Conservation (phyloP, 2,113 vertebrate species). For the Pseudorhombus dupliciocellatus region DNA sequence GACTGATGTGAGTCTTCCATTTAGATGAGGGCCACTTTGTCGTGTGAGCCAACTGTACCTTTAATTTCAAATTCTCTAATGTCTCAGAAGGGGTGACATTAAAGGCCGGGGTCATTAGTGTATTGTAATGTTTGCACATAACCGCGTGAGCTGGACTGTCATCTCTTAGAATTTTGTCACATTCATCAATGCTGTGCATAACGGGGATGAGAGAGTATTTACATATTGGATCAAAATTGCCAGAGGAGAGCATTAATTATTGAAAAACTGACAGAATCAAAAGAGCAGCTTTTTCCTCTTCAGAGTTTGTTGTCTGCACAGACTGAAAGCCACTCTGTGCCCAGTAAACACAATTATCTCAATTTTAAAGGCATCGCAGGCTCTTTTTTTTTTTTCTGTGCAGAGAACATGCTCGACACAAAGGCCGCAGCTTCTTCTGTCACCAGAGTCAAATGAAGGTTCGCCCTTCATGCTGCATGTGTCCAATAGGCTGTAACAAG, state of each 20-base stretch:
- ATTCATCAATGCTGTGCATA: slow-evolving; percentile 73
- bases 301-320: slow-evolving; percentile 73
- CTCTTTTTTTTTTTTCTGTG: slow-evolving; percentile 8
- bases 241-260: slow-evolving; percentile 81
- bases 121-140: slow-evolving; percentile 67
- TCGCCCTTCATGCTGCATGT: slow-evolving; percentile 33
- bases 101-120: slow-evolving; percentile 75
- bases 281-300: slow-evolving; percentile 59
- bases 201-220: slow-evolving; percentile 78
- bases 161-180: slow-evolving; percentile 75
- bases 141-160: slow-evolving; percentile 67
- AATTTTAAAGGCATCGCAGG: slow-evolving; percentile 73
- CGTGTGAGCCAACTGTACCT: slow-evolving; percentile 77
- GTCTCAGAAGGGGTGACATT: slow-evolving; percentile 71
- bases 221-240: slow-evolving; percentile 77
- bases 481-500: slow-evolving; percentile 47
- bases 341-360: slow-evolving; percentile 83
- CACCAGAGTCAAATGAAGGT: slow-evolving; percentile 39
- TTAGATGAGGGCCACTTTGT: slow-evolving; percentile 68
- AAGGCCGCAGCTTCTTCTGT: slow-evolving; percentile 51
- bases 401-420: slow-evolving; percentile 43
- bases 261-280: slow-evolving; percentile 79
- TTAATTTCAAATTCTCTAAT: slow-evolving; percentile 83
- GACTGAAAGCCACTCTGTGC: slow-evolving; percentile 64
- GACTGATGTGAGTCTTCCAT: slow-evolving; percentile 72